Base-by-base conservation (phyloP, 1,140 invertebrate species). In the Drosophila obscura region DNA sequence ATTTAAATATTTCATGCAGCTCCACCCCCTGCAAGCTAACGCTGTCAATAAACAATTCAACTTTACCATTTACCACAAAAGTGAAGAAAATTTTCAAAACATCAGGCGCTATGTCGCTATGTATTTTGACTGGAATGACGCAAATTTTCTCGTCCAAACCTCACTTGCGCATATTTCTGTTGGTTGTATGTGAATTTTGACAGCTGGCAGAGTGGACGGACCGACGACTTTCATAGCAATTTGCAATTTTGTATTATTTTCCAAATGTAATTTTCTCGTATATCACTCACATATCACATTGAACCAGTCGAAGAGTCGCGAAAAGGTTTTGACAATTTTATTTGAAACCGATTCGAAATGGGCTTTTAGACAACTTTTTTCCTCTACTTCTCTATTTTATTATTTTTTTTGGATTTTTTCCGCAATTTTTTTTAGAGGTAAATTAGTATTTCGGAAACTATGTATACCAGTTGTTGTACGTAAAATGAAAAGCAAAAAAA, bases 201-300 rank as follows among this genome's bases (percentile, higher is more conserved):
- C 73, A 76, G 66, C 73, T 64, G 63, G 49, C 41, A 46, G 44
- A 61, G 39, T 49, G 61, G 43, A 59, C 39, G 39, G 53, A 41
- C 52, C n/a, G 28, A 50, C 50, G 62, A 61, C 26, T 59, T 62
- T 56, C 72, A 73, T 43, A 63, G 58, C 67, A 80, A 77, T 85
- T 85, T 85, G 87, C 56, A 41, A 16, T 59, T 76, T 87, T 77
- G 77, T 81, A 63, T 80, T 88, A 82, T 81, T 84, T 87, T 87
- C 60, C 60, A 82, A 64, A 77, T 78, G 82, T 73, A 74, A 87
- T 63, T 82, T 82, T 53, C 69, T 48, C 81, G 82, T 85, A 85
- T 82, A 87, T 87, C 82, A 87, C 59, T 75, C 58, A 75, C 59
- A 68, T 75, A 50, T 60, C 68, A 53, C 43, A 74, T 45, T 48